Evolutionary conservation across 2,113 vertebrate species (phyloP).

Genomic region (Zosterops hypoxanthus): DNA sequence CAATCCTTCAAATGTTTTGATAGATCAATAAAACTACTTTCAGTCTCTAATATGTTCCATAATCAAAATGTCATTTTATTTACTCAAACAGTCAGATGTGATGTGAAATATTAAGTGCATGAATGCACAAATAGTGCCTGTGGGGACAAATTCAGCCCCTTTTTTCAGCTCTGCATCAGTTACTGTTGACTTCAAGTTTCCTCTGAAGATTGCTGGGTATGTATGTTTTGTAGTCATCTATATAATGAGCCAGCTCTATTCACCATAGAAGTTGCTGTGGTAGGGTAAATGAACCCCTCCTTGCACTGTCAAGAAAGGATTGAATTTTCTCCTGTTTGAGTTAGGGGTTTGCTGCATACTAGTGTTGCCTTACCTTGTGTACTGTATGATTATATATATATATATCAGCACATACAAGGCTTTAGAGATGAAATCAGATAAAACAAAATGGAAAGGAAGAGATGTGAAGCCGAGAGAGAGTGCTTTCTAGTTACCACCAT

Average conservation of each 20-base stretch:
- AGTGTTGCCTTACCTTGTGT: not conserved
- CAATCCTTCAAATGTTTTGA: slow-evolving; percentile 43
- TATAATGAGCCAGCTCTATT: not conserved
- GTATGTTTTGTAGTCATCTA: not conserved
- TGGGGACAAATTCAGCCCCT: not conserved
- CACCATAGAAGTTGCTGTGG: not conserved
- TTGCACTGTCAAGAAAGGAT: not conserved
- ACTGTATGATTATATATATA: not conserved
- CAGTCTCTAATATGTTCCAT: slow-evolving; percentile 5
- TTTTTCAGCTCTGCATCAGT: not conserved
- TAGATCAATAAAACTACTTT: slow-evolving; percentile 11
- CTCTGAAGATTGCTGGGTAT: not conserved
- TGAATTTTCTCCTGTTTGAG: not conserved
- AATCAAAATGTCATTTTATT: slow-evolving; percentile 45
- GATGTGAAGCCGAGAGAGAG: not conserved
- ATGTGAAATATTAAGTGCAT: slow-evolving; percentile 19
- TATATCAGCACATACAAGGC: not conserved
- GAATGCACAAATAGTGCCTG: not conserved
- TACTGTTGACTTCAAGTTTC: slow-evolving; percentile 14
- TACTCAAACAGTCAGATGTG: slow-evolving; percentile 33
- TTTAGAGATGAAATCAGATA: not conserved
- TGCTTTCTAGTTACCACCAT: not conserved
- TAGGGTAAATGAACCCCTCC: not conserved
- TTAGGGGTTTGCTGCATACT: not conserved
- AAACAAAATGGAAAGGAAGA: not conserved